Evolutionary conservation across 2,797 vertebrate genomes (phyloP).

Genomic region (Petrocephalus sullivani): DNA sequence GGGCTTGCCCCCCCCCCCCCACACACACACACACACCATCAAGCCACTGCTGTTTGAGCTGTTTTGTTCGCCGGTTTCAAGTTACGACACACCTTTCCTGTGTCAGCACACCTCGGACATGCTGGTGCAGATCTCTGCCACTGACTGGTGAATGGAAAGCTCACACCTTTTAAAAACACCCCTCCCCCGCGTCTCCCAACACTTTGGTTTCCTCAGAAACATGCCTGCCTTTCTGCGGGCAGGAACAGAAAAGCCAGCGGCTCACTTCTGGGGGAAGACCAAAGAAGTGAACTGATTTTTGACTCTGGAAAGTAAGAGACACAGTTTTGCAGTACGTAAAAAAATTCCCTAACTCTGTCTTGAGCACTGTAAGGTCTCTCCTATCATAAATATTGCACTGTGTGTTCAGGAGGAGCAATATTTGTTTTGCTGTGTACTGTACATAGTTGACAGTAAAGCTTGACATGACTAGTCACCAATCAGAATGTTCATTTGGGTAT

Average conservation of each 20-base stretch:
- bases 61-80: conserved; percentile 48
- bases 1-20: neutral
- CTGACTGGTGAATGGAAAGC: conserved; percentile 35
- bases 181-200: neutral
- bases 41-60: conserved; percentile 45
- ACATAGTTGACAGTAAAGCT: neutral
- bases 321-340: neutral
- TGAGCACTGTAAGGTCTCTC: neutral
- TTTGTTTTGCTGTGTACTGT: neutral
- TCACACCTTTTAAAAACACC: conserved; percentile 35
- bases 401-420: neutral
- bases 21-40: neutral
- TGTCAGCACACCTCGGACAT: conserved; percentile 42
- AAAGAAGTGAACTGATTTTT: neutral
- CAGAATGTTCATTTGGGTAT: neutral
- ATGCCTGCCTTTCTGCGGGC: neutral
- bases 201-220: neutral
- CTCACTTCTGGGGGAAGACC: neutral
- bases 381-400: neutral
- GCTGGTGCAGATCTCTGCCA: conserved; percentile 38
- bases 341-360: neutral
- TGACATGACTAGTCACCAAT: neutral
- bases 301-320: neutral
- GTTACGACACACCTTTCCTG: conserved; percentile 43
- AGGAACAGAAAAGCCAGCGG: neutral